These are phyloP conservation scores for Nezara viridula DNA, from an alignment of 2,888 invertebrate genomes.

Conservation along the genomic window DNA sequence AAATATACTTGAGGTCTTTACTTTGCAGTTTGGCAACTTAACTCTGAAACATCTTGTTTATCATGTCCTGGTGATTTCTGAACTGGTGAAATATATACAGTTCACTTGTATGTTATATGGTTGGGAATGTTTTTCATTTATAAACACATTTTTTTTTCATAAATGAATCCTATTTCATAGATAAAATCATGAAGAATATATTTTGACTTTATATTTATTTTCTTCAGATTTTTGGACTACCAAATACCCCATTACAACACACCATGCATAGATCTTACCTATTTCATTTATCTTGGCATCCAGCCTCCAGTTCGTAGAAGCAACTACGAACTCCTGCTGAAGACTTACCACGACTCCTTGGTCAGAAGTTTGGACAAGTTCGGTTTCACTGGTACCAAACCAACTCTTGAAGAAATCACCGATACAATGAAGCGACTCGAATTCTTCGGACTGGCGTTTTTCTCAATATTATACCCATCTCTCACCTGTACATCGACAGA, in stretches of 20 bases:
- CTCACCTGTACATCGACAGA: background rate
- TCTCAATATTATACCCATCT: background rate
- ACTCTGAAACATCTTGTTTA: too few relatives aligned
- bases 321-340: background rate
- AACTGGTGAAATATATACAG: too few relatives aligned
- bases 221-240: conserved; percentile 18
- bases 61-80: too few relatives aligned
- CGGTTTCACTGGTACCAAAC: background rate
- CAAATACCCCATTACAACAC: background rate
- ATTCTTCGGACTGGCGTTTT: background rate
- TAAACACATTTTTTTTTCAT: too few relatives aligned
- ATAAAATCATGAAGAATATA: too few relatives aligned
- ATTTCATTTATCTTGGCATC: background rate
- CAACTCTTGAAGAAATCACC: background rate
- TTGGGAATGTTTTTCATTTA: too few relatives aligned
- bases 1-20: too few relatives aligned
- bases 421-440: background rate
- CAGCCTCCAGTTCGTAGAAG: background rate
- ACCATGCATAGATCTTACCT: background rate
- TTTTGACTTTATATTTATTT: too few relatives aligned
- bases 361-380: background rate
- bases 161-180: too few relatives aligned
- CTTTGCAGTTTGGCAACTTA: too few relatives aligned
- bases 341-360: conserved; percentile 21
- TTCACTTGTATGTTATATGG: too few relatives aligned